Conservation (phyloP, 2,888 invertebrate species). For the Homarus gammarus region DNA sequence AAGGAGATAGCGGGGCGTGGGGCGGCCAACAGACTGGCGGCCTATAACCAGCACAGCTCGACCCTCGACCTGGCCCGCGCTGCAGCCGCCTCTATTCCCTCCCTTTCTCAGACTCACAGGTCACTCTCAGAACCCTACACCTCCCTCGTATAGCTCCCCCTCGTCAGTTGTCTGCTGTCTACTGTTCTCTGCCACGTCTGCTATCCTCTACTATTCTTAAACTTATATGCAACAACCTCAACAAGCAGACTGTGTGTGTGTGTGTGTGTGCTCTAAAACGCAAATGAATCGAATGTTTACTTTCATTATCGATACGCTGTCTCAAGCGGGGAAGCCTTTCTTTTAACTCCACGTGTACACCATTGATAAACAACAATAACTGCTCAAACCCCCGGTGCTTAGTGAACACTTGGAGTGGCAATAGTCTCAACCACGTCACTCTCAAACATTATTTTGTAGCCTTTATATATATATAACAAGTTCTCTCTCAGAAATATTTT, state of each 20-base stretch:
- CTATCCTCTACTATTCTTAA: not conserved
- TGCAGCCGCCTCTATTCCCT: slow-evolving; percentile 45
- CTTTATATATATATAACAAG: not conserved
- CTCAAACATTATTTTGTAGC: not conserved
- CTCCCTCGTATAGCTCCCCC: slow-evolving; percentile 36
- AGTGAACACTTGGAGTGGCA: not conserved
- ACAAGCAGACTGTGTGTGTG: no score
- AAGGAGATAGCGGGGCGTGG: slow-evolving; percentile 57
- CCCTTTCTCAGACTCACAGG: slow-evolving; percentile 48
- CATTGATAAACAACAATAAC: not conserved
- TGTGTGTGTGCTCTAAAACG: no score
- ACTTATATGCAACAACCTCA: not conserved
- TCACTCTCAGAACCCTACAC: slow-evolving; percentile 65
- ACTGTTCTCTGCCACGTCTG: no score
- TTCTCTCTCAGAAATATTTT: no score
- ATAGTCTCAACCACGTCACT: not conserved
- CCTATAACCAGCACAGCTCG: slow-evolving; percentile 69
- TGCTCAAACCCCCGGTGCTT: slow-evolving; percentile 1
- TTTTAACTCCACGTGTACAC: not conserved
- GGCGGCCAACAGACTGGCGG: slow-evolving; percentile 69
- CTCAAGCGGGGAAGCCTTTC: not conserved
- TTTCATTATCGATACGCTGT: not conserved
- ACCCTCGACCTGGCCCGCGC: slow-evolving; percentile 70
- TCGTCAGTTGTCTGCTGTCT: no score
- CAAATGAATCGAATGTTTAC: no score